Base-by-base conservation (phyloP, 2,113 vertebrate genomes). In the Ornithorhynchus anatinus region DNA sequence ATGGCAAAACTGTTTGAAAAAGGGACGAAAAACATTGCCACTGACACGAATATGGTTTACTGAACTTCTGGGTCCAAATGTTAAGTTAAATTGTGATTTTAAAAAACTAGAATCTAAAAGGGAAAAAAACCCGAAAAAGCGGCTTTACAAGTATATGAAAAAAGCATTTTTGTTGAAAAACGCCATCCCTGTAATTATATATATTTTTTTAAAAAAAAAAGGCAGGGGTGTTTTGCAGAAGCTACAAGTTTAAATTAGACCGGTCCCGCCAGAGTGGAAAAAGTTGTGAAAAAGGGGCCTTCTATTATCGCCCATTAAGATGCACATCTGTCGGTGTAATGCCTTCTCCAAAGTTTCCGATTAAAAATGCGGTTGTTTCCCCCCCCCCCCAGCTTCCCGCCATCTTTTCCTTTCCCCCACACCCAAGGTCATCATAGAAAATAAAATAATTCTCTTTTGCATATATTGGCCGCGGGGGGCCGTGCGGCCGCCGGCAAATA, bases 371-470 rank as follows among this genome's bases (percentile, higher is more conserved):
- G 25, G 72, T 78, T 71, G 59, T 58, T 66, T 64, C 62, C 66
- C 45, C 54, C 65, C 60, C 16, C 65, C 56, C 59, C 47, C 64
- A 39, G 44, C 59, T 81, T 79, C 88, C 82, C 86, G 83, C 89
- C 90, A 91, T 88, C 84, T 89, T 92, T 85, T 77, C 84, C 86
- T 72, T 80, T 77, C 77, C 85, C 56, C 79, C 77, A 78, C 82
- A 73, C 85, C 89, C 91, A 90, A 89, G 89, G 89, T 90, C 88
- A 91, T 67, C 48, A 72, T 43, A 68, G 38, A 70, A 69, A 73
- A 59, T 59, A 61, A 48, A 67, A 48, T 69, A 33, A 17, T 51
- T 77, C 47, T 32, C 31, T 23, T 31, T 17, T 23, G 32, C 51
- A 22, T 12, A 31, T 29, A 35, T 11, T 3, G 17, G 25, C 37